A percentile compares a stretch with the other conserved stretches of the same genome.
phyloP scores from a whole-genome alignment of 1,140 invertebrate genomes.

The Psix sp. region DNA sequence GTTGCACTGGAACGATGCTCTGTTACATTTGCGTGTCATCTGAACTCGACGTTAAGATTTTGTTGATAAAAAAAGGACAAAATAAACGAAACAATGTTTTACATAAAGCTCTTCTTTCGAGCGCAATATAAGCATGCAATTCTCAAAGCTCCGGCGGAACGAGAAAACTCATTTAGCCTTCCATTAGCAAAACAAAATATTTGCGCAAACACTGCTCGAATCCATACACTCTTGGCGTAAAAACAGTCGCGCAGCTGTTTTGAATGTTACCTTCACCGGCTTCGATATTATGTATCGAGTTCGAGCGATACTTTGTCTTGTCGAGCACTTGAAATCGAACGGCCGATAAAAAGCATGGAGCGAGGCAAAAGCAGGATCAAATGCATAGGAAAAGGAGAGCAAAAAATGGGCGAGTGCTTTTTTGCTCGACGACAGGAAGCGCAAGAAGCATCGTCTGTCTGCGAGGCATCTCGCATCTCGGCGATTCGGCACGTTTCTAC shows the following conservation, averaged over 20 bases:
- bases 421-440: slow-evolving; percentile 30
- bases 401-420: slow-evolving; percentile 13
- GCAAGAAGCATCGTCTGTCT: slow-evolving; percentile 9
- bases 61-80: too few species aligned
- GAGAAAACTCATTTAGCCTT: slow-evolving; percentile 24
- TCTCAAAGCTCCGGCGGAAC: slow-evolving; percentile 9
- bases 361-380: slow-evolving; percentile 2
- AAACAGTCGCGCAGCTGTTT: slow-evolving; percentile 25
- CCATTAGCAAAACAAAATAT: slow-evolving; percentile 49
- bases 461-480: slow-evolving; percentile 21
- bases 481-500: slow-evolving; percentile 52
- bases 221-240: slow-evolving; percentile 29
- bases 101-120: neutral
- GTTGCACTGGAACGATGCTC: too few species aligned
- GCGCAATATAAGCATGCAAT: slow-evolving; percentile 7
- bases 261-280: slow-evolving; percentile 22
- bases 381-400: slow-evolving; percentile 13
- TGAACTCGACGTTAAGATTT: too few species aligned
- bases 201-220: slow-evolving; percentile 23
- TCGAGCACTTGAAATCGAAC: slow-evolving; percentile 37
- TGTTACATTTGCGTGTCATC: too few species aligned
- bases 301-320: slow-evolving; percentile 37
- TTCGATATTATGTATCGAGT: slow-evolving; percentile 43
- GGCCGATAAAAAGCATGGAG: slow-evolving; percentile 30
- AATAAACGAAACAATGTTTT: too few species aligned